phyloP scores from a whole-genome alignment of 1,140 invertebrate genomes.

The Melipona quadrifasciata region DNA sequence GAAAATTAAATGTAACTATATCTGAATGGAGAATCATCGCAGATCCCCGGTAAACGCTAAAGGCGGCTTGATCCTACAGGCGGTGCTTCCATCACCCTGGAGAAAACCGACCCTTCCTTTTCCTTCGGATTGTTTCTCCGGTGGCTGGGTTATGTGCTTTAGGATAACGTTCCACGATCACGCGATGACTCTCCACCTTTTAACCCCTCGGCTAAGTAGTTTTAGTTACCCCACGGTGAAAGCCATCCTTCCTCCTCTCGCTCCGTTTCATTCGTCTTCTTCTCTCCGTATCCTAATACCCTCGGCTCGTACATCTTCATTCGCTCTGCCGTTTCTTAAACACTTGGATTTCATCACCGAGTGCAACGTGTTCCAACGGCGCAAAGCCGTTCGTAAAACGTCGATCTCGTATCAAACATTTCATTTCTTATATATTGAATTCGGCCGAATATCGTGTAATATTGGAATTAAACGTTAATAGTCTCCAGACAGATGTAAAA shows the following conservation, averaged over 20 bases:
- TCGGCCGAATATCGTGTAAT: background rate
- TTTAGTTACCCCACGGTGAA: constrained; percentile 68
- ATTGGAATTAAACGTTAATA: background rate
- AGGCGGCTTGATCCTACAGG: constrained; percentile 44
- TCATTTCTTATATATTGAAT: background rate
- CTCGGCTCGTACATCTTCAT: constrained; percentile 64
- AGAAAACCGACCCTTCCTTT: constrained; percentile 57
- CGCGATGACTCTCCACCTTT: constrained; percentile 75
- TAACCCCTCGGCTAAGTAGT: constrained; percentile 70
- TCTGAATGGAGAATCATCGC: constrained; percentile 60
- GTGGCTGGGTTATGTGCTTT: constrained; percentile 62
- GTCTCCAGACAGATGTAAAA: too few relatives aligned
- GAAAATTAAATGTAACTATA: constrained; percentile 53
- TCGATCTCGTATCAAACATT: background rate
- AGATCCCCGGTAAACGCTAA: constrained; percentile 26
- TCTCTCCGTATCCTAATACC: constrained; percentile 48
- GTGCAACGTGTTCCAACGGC: constrained; percentile 28
- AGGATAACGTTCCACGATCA: constrained; percentile 77
- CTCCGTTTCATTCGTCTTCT: background rate
- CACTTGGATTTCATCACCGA: constrained; percentile 62
- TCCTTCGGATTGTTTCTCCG: constrained; percentile 68
- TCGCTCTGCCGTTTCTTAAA: constrained; percentile 64
- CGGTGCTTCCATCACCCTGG: constrained; percentile 31
- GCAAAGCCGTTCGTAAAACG: constrained; percentile 33
- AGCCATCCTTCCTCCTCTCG: constrained; percentile 36